These are phyloP conservation scores for Brachypalpus laphriformis DNA, from an alignment of 2,888 invertebrate genomes.

Conservation along the genomic window DNA sequence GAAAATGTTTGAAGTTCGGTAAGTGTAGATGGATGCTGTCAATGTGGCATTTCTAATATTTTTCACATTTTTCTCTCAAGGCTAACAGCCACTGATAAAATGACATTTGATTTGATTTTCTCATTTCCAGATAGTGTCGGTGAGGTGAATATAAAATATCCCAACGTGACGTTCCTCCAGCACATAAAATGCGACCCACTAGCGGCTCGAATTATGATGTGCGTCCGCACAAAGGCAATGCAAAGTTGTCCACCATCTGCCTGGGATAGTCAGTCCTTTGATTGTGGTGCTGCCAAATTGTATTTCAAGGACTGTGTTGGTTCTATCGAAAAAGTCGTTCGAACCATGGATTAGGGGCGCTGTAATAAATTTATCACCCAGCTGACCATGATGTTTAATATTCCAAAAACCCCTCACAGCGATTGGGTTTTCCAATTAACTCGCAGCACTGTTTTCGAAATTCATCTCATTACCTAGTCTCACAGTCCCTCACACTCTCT, in stretches of 20 bases:
- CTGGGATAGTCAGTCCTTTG: not conserved
- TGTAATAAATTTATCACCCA: not conserved
- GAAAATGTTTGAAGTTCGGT: slow-evolving; percentile 30
- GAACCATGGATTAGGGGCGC: not conserved
- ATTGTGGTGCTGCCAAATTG: not conserved
- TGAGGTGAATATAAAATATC: slow-evolving; percentile 28
- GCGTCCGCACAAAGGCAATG: slow-evolving; percentile 34
- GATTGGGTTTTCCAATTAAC: slow-evolving; percentile 28
- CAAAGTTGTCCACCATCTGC: slow-evolving; percentile 7
- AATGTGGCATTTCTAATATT: not conserved
- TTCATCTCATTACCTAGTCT: slow-evolving; percentile 23
- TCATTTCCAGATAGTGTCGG: slow-evolving; percentile 21
- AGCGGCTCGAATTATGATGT: slow-evolving; percentile 39
- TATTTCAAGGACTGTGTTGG: slow-evolving; percentile 39
- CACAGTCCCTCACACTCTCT: no score
- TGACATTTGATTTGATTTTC: not conserved
- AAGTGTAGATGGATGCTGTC: not conserved
- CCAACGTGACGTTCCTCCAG: slow-evolving; percentile 9
- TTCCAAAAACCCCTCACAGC: not conserved
- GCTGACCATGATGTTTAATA: not conserved
- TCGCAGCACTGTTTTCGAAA: not conserved
- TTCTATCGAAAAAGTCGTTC: slow-evolving; percentile 26
- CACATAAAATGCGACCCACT: not conserved
- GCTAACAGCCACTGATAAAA: no score
- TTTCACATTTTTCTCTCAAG: not conserved